phyloP scores from a whole-genome alignment of 2,113 vertebrate species.

The Menura novaehollandiae region DNA sequence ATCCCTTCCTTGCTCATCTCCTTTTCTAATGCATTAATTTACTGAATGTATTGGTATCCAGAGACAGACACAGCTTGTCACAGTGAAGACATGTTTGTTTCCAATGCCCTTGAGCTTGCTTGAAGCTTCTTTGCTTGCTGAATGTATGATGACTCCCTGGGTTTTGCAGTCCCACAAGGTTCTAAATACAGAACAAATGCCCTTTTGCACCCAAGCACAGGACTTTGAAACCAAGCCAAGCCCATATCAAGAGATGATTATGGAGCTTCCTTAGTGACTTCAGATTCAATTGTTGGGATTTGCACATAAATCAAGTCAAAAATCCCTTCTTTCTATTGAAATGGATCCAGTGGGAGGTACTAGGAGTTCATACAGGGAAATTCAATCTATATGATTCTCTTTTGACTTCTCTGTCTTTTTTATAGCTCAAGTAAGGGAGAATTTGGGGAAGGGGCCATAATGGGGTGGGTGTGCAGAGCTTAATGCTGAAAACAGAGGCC shows the following conservation, averaged over 20 bases:
- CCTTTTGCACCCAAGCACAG: not conserved
- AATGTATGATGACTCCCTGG: not conserved
- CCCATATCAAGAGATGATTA: not conserved
- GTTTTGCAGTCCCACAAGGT: conserved; percentile 1
- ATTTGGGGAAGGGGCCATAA: not conserved
- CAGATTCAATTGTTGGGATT: not conserved
- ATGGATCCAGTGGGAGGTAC: not conserved
- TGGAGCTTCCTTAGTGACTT: not conserved
- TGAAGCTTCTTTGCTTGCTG: not conserved
- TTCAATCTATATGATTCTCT: not conserved
- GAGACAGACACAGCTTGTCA: not conserved
- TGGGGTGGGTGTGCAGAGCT: not conserved
- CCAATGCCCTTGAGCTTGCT: not conserved
- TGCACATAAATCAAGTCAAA: not conserved
- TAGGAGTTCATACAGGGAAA: not conserved
- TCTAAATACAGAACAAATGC: not conserved
- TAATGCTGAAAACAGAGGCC: not conserved
- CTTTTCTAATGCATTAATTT: not conserved
- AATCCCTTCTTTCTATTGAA: conserved; percentile 22
- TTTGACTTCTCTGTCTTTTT: not conserved
- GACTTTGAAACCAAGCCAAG: not conserved
- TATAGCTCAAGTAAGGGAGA: not conserved
- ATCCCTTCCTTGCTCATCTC: not conserved
- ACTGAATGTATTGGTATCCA: not conserved
- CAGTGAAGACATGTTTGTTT: conserved; percentile 6